Percentiles rank a stretch among this genome's conserved stretches.
These are phyloP conservation scores for Globodera rostochiensis DNA, from an alignment of 1,140 invertebrate species.

Conservation along the genomic window DNA sequence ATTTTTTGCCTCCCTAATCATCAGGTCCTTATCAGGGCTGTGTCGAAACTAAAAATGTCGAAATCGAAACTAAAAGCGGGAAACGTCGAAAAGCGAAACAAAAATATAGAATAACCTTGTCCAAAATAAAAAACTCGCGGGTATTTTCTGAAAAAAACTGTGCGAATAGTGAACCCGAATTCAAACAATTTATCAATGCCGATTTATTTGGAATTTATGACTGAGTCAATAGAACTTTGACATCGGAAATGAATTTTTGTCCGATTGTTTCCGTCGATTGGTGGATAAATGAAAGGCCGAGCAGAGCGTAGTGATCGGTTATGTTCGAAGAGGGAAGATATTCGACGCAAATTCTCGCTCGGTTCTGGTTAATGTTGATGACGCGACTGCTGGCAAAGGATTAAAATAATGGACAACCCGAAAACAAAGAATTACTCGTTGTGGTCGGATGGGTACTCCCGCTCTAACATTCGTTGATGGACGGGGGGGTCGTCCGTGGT, in stretches of 20 bases:
- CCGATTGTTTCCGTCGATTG: not conserved
- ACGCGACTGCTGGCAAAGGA: not conserved
- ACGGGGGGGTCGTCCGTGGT: not conserved
- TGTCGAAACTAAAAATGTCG: too few species aligned
- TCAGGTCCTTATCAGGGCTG: too few species aligned
- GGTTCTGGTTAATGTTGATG: constrained; percentile 1
- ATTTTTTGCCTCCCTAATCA: too few species aligned
- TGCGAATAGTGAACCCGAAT: too few species aligned
- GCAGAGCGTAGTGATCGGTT: constrained; percentile 12
- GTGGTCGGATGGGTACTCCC: too few species aligned
- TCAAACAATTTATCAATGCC: too few species aligned
- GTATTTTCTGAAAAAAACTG: too few species aligned
- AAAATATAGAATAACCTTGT: too few species aligned
- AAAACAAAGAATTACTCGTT: not conserved
- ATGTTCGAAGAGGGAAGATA: not conserved
- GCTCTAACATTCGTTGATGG: not conserved
- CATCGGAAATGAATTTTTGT: not conserved
- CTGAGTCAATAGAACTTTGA: not conserved
- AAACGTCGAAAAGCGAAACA: too few species aligned
- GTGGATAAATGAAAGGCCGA: constrained; percentile 11
- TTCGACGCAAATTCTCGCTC: constrained; percentile 18
- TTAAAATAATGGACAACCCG: not conserved
- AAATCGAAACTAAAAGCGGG: too few species aligned
- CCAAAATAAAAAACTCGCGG: too few species aligned
- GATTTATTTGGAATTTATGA: not conserved